phyloP scores from a whole-genome alignment of 2,888 invertebrate genomes.

The Folsomia manolachei region DNA sequence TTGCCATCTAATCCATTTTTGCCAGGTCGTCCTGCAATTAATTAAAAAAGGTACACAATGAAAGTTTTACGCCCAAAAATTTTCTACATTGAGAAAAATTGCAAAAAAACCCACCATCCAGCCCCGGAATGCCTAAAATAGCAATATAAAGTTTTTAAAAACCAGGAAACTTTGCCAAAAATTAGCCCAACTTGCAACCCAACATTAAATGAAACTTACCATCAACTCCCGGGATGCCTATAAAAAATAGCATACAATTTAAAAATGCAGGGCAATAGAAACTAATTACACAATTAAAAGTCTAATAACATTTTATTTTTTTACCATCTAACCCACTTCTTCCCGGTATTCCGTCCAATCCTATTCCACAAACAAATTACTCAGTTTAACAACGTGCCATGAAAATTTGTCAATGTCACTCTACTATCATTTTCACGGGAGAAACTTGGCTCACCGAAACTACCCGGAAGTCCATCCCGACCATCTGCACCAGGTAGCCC shows the following conservation, averaged over 20 bases:
- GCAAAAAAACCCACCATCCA: slow-evolving; percentile 41
- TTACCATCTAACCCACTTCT: slow-evolving; percentile 72
- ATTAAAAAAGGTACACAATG: no score
- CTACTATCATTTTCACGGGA: slow-evolving; percentile 9
- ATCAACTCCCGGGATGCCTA: slow-evolving; percentile 63
- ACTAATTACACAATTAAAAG: no score
- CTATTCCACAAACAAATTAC: no score
- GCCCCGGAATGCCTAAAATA: no score
- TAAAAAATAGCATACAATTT: neutral
- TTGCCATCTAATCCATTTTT: slow-evolving; percentile 64
- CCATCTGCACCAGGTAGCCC: slow-evolving; percentile 71
- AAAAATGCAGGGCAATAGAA: no score
- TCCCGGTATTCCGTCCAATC: slow-evolving; percentile 71
- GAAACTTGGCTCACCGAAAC: slow-evolving; percentile 61
- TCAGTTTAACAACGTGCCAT: slow-evolving; percentile 16
- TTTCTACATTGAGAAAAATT: neutral
- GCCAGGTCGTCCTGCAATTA: slow-evolving; percentile 57
- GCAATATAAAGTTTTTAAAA: no score
- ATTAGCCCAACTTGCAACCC: no score
- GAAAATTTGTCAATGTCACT: slow-evolving; percentile 11
- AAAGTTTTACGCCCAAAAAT: no score
- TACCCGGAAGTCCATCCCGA: slow-evolving; percentile 83
- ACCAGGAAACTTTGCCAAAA: no score
- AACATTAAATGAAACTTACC: no score
- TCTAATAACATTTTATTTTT: slow-evolving; percentile 4